Conservation (phyloP, 2,113 vertebrate genomes). For the Camelus bactrianus region DNA sequence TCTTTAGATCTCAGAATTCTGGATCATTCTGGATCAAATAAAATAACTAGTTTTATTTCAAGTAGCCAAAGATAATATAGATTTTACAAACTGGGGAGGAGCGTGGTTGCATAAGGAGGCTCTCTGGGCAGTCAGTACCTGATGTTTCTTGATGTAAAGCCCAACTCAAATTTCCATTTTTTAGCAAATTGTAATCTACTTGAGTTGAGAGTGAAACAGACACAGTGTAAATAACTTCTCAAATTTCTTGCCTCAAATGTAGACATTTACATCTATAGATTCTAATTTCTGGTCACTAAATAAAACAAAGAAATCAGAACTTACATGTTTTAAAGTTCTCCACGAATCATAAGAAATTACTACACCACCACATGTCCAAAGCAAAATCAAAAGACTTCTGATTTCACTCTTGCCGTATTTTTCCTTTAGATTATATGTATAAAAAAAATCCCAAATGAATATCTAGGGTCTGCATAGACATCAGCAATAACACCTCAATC, state of each 20-base stretch:
- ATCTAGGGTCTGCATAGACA: background rate
- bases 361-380: background rate
- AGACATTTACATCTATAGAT: background rate
- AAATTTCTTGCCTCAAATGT: background rate
- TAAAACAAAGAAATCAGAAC: background rate
- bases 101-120: background rate
- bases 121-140: background rate
- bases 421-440: background rate
- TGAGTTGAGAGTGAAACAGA: background rate
- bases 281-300: slow-evolving; percentile 10
- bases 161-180: slow-evolving; percentile 2
- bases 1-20: slow-evolving; percentile 40
- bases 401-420: slow-evolving; percentile 5
- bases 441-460: background rate
- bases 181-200: background rate
- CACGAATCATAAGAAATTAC: background rate
- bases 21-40: background rate
- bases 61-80: background rate
- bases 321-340: background rate
- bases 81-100: background rate
- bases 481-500: background rate
- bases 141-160: background rate
- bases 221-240: background rate
- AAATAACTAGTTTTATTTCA: slow-evolving; percentile 47
- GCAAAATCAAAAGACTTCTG: slow-evolving; percentile 7